Base-by-base conservation (phyloP, 2,888 invertebrate genomes). In the Rhingia rostrata region DNA sequence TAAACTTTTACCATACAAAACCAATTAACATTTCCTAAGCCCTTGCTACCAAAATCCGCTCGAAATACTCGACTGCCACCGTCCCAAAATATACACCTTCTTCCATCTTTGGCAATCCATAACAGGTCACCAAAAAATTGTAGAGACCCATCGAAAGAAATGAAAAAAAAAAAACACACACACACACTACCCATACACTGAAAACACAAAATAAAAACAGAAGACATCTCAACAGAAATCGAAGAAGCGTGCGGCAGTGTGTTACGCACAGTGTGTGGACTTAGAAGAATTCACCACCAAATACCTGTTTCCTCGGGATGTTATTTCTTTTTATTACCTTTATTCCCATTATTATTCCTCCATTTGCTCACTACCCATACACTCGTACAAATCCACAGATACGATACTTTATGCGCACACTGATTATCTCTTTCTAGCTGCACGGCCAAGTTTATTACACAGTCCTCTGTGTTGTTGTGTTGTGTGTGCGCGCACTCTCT, bases 221-320 rank as follows among this genome's bases (percentile, higher is more conserved):
- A 84, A 80, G 73, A 74, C 66, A 80, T 84, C 80, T 80, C 66
- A 63, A 79, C 84, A 70, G 74, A 78, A 49, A 75, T 33, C 45
- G 35, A n/a, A 7, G 56, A n/a, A 22, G 22, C 22, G 22, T 2
- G 22, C 22, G 2, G 49, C 32, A 33, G 74, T 64, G 80, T 84
- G 60, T 84, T 84, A 84, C 84, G 84, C 84, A 84, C 84, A 64
- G 70, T 80, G 84, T 80, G 84, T 80, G 79, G 80, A 84, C 56
- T 80, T 84, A 75, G 69, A 84, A 80, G 80, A 84, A 84, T 84
- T 84, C 84, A 84, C 84, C 80, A 80, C 60, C 80, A 45, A 84
- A 84, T 84, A 84, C 84, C 84, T 84, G 84, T 84, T 84, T 84
- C 69, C 66, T 80, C 64, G 64, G 74, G 74, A 84, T 84, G 84